Evolutionary conservation across 2,888 invertebrate species (phyloP), one percentile per base, ranked within the genome.

Genomic region (Galerucella calmariensis): DNA sequence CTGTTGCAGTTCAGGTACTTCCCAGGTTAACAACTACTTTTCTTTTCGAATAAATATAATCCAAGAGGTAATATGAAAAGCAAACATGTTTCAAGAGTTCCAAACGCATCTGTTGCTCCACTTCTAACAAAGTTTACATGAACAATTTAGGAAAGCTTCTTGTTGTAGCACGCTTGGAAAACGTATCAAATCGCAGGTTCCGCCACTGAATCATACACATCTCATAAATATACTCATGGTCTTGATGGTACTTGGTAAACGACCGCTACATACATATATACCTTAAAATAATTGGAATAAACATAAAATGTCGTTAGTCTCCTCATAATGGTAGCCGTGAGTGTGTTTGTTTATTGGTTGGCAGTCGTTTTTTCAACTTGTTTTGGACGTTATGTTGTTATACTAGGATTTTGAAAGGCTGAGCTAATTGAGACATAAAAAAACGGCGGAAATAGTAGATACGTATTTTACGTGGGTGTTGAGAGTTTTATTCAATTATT

Each of bases 221-320:
- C 82, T 79, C 82, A 83, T 84, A 84, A 84, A 84, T 82, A 82
- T 79, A 80, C 78, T 72, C 78, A 78, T 78, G 67, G 75, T 74
- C 48, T 74, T 78, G 76, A 75, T 76, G 75, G 79, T 78, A 75
- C 77, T 77, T 65, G 61, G 72, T 66, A 68, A 79, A 81, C 79
- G 79, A 79, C 77, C 72, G 69, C 76, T 75, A 78, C 76, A 77
- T 69, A 74, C 77, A 76, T 77, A 76, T 77, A 77, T 79, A 77
- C 77, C 78, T 80, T 75, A 79, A 80, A 81, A 80, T 81, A 81
- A 81, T 81, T 81, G 81, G 80, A 77, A 80, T 76, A 74, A 78
- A 75, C 77, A 79, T 79, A 78, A 79, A 78, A 79, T 71, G 73
- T 73, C 74, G 77, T 73, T 72, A 69, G 69, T 61, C 67, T 53